Evolutionary conservation across 1,140 invertebrate genomes (phyloP).

Genomic region (Lepidurus packardi): DNA sequence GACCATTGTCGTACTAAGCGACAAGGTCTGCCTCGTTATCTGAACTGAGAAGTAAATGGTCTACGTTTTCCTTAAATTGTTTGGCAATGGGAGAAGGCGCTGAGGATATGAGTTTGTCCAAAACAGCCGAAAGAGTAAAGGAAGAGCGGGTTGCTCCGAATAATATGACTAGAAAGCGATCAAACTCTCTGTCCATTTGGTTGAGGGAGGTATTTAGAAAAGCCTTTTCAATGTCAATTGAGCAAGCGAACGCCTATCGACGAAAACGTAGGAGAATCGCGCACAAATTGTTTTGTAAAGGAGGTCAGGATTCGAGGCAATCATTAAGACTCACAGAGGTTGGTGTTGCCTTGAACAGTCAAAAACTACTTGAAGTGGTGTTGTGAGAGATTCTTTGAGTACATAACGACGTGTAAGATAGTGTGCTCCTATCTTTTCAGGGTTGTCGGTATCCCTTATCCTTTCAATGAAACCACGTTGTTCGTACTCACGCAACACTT

Average conservation of each 20-base stretch:
- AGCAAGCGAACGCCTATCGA: background rate
- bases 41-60: no score
- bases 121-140: no score
- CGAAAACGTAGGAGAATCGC: constrained; percentile 18
- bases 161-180: background rate
- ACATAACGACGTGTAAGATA: background rate
- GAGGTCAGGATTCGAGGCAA: background rate
- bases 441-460: background rate
- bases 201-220: background rate
- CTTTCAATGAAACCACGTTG: background rate
- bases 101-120: no score
- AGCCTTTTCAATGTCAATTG: background rate
- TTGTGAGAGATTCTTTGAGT: background rate
- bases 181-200: background rate
- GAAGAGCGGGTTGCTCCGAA: background rate
- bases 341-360: background rate
- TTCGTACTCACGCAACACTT: background rate
- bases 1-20: no score
- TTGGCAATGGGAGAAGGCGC: no score
- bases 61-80: no score
- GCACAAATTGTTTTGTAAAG: background rate
- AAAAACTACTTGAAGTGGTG: no score
- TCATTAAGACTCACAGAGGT: background rate
- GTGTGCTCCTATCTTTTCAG: background rate
- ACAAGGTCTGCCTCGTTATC: no score